Percentiles rank a stretch among this genome's conserved stretches.
phyloP scores from a whole-genome alignment of 2,888 invertebrate species.

The Drosophila algonquin region DNA sequence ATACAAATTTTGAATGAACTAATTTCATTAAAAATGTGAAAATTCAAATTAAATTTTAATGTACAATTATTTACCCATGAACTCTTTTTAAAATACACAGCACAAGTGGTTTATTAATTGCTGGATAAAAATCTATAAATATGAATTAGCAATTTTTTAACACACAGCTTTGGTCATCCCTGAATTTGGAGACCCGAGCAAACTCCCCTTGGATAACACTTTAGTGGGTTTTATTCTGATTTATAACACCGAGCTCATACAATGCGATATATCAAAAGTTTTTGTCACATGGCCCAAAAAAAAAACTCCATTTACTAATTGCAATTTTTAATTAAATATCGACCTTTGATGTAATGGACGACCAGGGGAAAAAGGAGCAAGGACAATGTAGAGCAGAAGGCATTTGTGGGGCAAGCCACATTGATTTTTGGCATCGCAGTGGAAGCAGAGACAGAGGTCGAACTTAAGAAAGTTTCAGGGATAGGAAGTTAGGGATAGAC shows the following conservation, averaged over 20 bases:
- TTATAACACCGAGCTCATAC: conserved; percentile 14
- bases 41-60: too few relatives aligned
- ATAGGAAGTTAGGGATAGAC: background rate
- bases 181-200: background rate
- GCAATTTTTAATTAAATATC: conserved; percentile 67
- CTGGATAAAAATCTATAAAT: background rate
- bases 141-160: conserved; percentile 23
- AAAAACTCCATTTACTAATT: conserved; percentile 46
- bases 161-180: background rate
- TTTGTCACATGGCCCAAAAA: conserved; percentile 7
- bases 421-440: conserved; percentile 37
- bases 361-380: conserved; percentile 15
- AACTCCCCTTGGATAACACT: conserved; percentile 7
- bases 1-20: too few relatives aligned
- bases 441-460: conserved; percentile 11
- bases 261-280: conserved; percentile 32
- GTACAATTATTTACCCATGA: too few relatives aligned
- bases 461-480: background rate
- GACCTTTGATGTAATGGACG: conserved; percentile 36
- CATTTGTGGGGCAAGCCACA: conserved; percentile 38
- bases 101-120: too few relatives aligned
- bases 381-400: conserved; percentile 17
- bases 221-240: conserved; percentile 14
- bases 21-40: too few relatives aligned
- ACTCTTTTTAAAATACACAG: too few relatives aligned